phyloP scores from a whole-genome alignment of 1,140 invertebrate species.

The Drosophila quadrilineata region DNA sequence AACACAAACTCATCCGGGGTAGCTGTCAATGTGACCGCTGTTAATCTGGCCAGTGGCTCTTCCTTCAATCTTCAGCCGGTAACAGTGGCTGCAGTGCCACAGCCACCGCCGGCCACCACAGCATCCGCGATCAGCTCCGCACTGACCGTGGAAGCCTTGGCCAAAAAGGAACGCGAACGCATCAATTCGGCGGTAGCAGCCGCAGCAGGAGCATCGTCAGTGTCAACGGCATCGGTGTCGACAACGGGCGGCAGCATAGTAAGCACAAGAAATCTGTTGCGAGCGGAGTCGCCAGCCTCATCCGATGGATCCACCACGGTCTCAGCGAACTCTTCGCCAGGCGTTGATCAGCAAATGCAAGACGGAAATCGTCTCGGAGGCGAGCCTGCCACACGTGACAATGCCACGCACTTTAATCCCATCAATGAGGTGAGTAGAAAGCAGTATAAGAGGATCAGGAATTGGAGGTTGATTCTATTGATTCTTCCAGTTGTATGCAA shows the following conservation, averaged over 20 bases:
- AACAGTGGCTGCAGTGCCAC: conserved; percentile 79
- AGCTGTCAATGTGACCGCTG: conserved; percentile 19
- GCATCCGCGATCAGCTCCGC: conserved; percentile 30
- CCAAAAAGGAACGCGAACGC: conserved; percentile 67
- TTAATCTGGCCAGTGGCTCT: conserved; percentile 40
- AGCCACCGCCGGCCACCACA: conserved; percentile 12
- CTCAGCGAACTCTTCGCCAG: conserved; percentile 89
- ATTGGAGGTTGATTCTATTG: not conserved
- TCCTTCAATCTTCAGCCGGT: conserved; percentile 63
- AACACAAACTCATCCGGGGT: conserved; percentile 23
- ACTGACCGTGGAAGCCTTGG: conserved; percentile 66
- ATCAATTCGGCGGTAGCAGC: conserved; percentile 63
- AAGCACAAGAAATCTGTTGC: conserved; percentile 60
- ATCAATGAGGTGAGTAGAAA: conserved; percentile 64
- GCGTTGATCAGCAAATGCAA: conserved; percentile 85
- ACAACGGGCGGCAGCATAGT: conserved; percentile 41
- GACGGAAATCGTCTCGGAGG: conserved; percentile 80
- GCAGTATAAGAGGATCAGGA: not conserved
- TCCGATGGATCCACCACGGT: conserved; percentile 88
- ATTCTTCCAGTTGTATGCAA: conserved; percentile 55
- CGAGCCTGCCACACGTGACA: conserved; percentile 33
- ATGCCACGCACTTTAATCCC: conserved; percentile 74
- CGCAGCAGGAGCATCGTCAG: conserved; percentile 53
- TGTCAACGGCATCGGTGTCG: conserved; percentile 21
- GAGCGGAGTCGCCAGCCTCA: conserved; percentile 72